Base-by-base conservation (phyloP, 2,113 vertebrate genomes). In the Cynocephalus volans region DNA sequence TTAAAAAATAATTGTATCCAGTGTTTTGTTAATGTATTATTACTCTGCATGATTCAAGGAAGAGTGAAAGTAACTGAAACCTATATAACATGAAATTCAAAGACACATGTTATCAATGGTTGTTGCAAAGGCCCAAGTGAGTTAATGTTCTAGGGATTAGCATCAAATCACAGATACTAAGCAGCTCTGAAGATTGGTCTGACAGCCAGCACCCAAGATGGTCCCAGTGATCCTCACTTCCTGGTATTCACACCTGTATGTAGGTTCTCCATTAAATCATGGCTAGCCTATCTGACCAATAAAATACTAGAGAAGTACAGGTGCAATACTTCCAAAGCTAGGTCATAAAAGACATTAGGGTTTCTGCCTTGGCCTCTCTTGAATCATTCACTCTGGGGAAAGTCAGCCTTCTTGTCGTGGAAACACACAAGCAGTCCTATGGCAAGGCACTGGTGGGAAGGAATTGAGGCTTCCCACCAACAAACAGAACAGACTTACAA, bases 1-100 rank as follows among this genome's bases (percentile, higher is more conserved):
- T 90, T 89, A 96, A 94, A 41, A 87, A 72, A 60, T 15, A 52
- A 84, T 65, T 87, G 31, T 58, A 24, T 19, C 17, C n/a, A 82
- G 8, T 80, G 56, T 79, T 93, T 87, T 23, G 13, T 45, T 86
- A 50, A 69, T 14, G 48, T 85, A 41, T 65, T 88, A 3, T 73
- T 33, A 77, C 9, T 73, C 48, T 23, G 58, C 7, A 48, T 48
- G 26, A 50, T 41, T 87, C 31, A 19, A 52, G 17, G 14, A 75
- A 93, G 28, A 90, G 23, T 17, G 52, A 76, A 45, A 58, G 52
- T 73, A 62, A 62, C 31, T 69, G 58, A 70, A 86, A 82, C 33
- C 60, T 36, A 3, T 23, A 17, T 13, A 86, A 50, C 17, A 15
- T 36, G 65, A 50, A 85, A 88, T 82, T 73, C 88, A 88, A 64